Evolutionary conservation across 2,797 vertebrate species (phyloP), one percentile per base, ranked within the genome.

Genomic region (Moxostoma hubbsi): DNA sequence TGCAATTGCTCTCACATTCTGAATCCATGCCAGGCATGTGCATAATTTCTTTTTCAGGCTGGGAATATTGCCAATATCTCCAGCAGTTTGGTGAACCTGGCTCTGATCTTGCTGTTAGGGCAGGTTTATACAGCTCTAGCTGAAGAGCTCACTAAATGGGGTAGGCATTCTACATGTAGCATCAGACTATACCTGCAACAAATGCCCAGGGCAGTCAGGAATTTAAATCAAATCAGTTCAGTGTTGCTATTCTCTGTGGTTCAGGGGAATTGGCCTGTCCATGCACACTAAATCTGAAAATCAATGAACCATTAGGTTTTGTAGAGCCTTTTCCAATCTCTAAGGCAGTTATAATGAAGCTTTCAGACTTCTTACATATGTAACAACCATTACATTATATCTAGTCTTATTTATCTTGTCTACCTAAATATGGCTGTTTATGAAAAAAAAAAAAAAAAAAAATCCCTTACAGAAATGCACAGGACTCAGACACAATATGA

Each of bases 401-500:
- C 43, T 5, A 12, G 7, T 45, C 50, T 43, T 13, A 47, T 72
- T 73, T 49, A 36, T 82, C 24, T 74, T 9, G 11, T 36, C 36
- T 36, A 36, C 36, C 36, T 36, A 36, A 65, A 79, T 54, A 72
- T 43, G 11, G 7, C n/a, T 50, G 7, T 53, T 54, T 2, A 45
- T 73, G 54, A 66, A 73, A 80, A 6, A 18, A 36, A 36, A 4
- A 18, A 36, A 36, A 4, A 4, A 36, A 36, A 4, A 5, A 4
- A 36, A 36, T 36, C 46, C 77, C n/a, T 84, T 76, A 16, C 89
- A 95, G 94, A 96, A 86, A 96, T 95, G 95, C 94, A 96, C 85
- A 89, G 95, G 85, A 95, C 94, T 7, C 94, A 96, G 88, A 93
- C 94, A 1, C 90, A 94, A 79, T 93, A 93, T 9, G 94, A 96